Base-by-base conservation (phyloP, 1,140 invertebrate genomes). In the Papilio xuthus region DNA sequence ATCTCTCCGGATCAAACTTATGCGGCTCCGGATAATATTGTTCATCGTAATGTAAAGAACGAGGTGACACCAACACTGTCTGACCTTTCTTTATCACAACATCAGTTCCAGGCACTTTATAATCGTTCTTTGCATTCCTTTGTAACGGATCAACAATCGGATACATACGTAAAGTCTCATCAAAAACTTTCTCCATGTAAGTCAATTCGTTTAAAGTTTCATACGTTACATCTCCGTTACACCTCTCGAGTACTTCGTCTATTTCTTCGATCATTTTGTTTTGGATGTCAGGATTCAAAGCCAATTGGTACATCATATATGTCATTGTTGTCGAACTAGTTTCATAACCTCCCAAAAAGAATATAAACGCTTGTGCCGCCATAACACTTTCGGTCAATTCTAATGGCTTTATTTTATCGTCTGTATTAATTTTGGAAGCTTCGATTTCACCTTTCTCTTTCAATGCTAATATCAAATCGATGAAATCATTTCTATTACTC, bases 1-100 rank as follows among this genome's bases (percentile, higher is more conserved):
- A 94, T 77, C 93, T 86, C 50, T 96, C 95, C 0, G 96, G 96
- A 79, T 95, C 90, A 85, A 96, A 96, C 81, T 86, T 89, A 7
- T 94, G 85, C 2, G 96, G 96, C 12, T 86, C 70, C 4, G 85
- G 84, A 77, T 82, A 87, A 70, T 83, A 81, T 41, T 80, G 82
- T 10, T 83, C 81, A 80, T 88, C 87, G 13, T 80, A 78, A 53
- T 88, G 87, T 15, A 88, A 76, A 8, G 80, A 79, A 15, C 77
- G 75, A 0, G 80, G 71, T 32, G 86, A 80, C 28, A 86, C 69
- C 15, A 83, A n/a, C 7, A 86, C 70, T 10, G 75, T 70, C 4
- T 78, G 79, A 18, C 94, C 95, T 71, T 92, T 91, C n/a, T 94
- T 86, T 15, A 96, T 90, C 0, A 90, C 88, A 0, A 94, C 82